Conservation (phyloP, 2,113 vertebrate genomes). For the Menura novaehollandiae region DNA sequence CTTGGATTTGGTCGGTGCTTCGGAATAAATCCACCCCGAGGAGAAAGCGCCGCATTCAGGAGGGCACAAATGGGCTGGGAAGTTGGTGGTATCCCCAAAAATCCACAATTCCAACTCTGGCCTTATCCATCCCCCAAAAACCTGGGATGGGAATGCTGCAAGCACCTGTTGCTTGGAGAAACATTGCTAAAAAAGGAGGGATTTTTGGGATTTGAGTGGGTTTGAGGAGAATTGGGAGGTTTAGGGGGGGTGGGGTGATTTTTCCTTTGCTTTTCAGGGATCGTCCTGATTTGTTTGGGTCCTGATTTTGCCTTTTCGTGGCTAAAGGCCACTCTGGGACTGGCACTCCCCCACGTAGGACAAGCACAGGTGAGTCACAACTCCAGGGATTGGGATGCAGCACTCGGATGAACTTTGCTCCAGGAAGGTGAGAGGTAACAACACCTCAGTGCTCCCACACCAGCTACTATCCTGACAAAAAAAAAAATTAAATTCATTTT, state of each 20-base stretch:
- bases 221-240: not conserved
- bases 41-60: fast-evolving
- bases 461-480: not conserved
- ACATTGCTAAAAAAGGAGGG: fast-evolving
- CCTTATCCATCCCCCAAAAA: not conserved
- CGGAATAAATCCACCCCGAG: not conserved
- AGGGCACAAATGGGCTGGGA: not conserved
- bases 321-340: not conserved
- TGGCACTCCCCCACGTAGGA: not conserved
- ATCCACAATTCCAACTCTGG: fast-evolving
- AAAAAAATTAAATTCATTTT: not conserved
- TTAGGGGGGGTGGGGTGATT: not conserved
- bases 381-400: not conserved
- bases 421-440: not conserved
- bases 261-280: not conserved
- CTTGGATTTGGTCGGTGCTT: not conserved
- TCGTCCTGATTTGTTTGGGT: not conserved
- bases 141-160: fast-evolving
- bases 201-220: too few species aligned
- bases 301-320: not conserved
- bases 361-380: not conserved
- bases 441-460: not conserved
- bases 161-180: not conserved
- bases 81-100: not conserved
- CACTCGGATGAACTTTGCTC: not conserved